phyloP scores from a whole-genome alignment of 1,140 invertebrate genomes.

The Helicoverpa armigera region DNA sequence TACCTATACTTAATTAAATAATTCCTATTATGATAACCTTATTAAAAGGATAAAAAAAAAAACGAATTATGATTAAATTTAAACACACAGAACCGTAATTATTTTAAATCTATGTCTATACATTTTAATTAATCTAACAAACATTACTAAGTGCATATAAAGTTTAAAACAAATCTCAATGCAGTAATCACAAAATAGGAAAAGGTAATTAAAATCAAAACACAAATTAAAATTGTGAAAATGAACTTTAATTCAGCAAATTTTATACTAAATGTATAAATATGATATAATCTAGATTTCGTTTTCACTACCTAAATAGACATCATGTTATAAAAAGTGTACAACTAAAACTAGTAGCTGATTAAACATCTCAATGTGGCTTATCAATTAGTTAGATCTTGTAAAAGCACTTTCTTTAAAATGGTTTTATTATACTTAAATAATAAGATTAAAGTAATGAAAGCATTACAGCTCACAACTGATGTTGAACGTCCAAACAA shows the following conservation, averaged over 20 bases:
- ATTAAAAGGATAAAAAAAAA: too few relatives aligned
- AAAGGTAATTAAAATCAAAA: conserved; percentile 64
- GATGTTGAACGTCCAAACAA: conserved; percentile 82
- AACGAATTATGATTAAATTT: too few relatives aligned
- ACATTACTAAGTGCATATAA: too few relatives aligned
- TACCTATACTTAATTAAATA: neutral
- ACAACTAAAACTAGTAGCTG: conserved; percentile 86
- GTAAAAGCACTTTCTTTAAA: conserved; percentile 85
- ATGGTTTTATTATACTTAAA: conserved; percentile 84
- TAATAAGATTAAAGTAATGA: conserved; percentile 85
- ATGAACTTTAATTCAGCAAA: conserved; percentile 87
- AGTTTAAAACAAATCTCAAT: too few relatives aligned
- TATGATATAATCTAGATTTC: conserved; percentile 86
- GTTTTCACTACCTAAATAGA: conserved; percentile 86
- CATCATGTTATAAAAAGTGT: conserved; percentile 87
- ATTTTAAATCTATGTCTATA: too few relatives aligned
- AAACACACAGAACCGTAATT: neutral
- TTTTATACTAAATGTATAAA: conserved; percentile 87
- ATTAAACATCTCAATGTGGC: conserved; percentile 86
- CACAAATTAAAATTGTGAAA: conserved; percentile 84
- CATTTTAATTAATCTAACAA: too few relatives aligned
- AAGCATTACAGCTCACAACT: conserved; percentile 83
- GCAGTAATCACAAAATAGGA: neutral
- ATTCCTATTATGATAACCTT: too few relatives aligned
- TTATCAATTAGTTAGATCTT: conserved; percentile 85